Base-by-base conservation (phyloP, 2,888 invertebrate genomes). In the Stenodera caucasica region DNA sequence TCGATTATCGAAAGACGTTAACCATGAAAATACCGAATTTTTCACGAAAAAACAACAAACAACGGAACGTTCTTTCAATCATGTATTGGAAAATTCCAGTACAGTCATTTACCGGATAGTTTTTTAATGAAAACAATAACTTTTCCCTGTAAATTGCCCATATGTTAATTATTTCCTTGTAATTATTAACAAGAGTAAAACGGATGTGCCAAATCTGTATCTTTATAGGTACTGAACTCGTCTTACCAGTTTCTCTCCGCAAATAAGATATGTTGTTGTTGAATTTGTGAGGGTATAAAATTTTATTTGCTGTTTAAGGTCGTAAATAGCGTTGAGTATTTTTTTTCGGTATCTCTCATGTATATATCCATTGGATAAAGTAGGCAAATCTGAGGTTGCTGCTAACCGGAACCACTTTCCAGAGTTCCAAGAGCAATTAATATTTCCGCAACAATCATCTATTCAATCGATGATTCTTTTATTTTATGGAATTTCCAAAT, bases 271-370 rank as follows among this genome's bases (percentile, higher is more conserved):
- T 45, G 45, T 45, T 45, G 23, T 6, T 30, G 58, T 29, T 15
- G 29, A 56, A 60, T 60, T 60, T 60, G 60, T 53, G 60, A 56
- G 57, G 55, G 51, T 40, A 61, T 61, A 61, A 61, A 61, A 61
- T 61, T 61, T 61, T 61, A 61, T 61, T 57, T 45, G 33, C 49
- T 55, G 49, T 54, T 58, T 49, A 58, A 12, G 7, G 37, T 30
- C 49, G 53, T 59, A 59, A 59, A 59, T 59, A 55, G 29, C 30
- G 51, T 32, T 30, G 52, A 58, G 50, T 54, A 54, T 58, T 54
- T 56, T 45, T 60, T 53, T 35, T n/a, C 23, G 23, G 53, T 35
- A 60, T 53, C 57, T 57, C 57, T 57, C 57, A 57, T 55, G 55
- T 51, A 55, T 26, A 45, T 21, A n/a, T n/a, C n/a, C 45, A 7